phyloP scores from a whole-genome alignment of 2,888 invertebrate genomes.

The Drosophila kanekoi region DNA sequence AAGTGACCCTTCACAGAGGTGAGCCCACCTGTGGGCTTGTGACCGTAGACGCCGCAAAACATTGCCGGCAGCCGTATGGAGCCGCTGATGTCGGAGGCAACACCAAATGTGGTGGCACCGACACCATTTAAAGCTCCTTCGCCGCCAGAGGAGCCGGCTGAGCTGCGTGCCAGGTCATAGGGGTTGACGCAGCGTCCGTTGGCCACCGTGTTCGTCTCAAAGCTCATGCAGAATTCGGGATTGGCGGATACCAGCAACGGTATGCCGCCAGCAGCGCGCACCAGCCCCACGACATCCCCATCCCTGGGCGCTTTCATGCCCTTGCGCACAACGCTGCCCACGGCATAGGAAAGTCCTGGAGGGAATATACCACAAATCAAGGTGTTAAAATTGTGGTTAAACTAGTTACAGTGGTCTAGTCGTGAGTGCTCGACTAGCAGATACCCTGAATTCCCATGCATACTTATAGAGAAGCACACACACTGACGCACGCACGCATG shows the following conservation, averaged over 20 bases:
- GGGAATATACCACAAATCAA: too few species aligned
- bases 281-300: slow-evolving; percentile 88
- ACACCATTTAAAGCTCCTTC: slow-evolving; percentile 91
- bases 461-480: too few species aligned
- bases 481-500: too few species aligned
- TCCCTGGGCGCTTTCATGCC: slow-evolving; percentile 87
- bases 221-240: slow-evolving; percentile 95
- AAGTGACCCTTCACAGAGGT: slow-evolving; percentile 87
- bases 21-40: slow-evolving; percentile 92
- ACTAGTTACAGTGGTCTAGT: too few species aligned
- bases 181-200: slow-evolving; percentile 94
- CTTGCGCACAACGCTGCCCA: slow-evolving; percentile 88
- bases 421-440: too few species aligned
- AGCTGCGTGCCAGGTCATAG: slow-evolving; percentile 89
- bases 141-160: slow-evolving; percentile 97
- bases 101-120: slow-evolving; percentile 91
- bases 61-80: slow-evolving; percentile 94
- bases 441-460: too few species aligned
- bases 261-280: slow-evolving; percentile 92
- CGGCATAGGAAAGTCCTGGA: slow-evolving; percentile 89
- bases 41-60: slow-evolving; percentile 95
- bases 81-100: slow-evolving; percentile 94
- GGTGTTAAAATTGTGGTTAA: neutral
- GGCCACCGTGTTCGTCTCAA: slow-evolving; percentile 93
- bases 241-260: slow-evolving; percentile 93